phyloP scores from a whole-genome alignment of 1,140 invertebrate genomes.

The Drosophila repletoides region DNA sequence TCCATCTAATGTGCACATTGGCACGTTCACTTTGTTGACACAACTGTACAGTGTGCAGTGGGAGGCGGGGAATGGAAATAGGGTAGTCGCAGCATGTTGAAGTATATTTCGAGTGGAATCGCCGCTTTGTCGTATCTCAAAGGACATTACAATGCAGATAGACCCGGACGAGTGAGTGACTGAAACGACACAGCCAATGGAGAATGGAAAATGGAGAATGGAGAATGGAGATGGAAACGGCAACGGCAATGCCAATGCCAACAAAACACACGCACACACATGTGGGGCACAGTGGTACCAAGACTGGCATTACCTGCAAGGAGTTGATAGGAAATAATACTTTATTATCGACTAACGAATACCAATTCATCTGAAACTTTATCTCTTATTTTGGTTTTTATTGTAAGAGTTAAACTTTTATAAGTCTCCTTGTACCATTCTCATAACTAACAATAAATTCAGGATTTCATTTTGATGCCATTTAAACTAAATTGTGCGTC shows the following conservation, averaged over 20 bases:
- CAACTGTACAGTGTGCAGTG: slow-evolving; percentile 59
- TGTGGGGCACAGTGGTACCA: slow-evolving; percentile 6
- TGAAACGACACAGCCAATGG: slow-evolving; percentile 48
- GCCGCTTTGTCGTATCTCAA: slow-evolving; percentile 74
- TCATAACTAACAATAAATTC: no score
- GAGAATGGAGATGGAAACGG: slow-evolving; percentile 1
- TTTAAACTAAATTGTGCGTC: not conserved
- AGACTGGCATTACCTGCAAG: no score
- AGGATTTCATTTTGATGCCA: not conserved
- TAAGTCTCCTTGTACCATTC: no score
- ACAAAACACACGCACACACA: not conserved
- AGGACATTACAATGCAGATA: slow-evolving; percentile 80
- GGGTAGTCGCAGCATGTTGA: slow-evolving; percentile 33
- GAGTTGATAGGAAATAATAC: no score
- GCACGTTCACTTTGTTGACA: slow-evolving; percentile 77
- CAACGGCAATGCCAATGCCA: not conserved
- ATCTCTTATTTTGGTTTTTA: no score
- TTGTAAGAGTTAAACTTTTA: no score
- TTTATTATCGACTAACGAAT: no score
- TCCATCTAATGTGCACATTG: slow-evolving; percentile 74
- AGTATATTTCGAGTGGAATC: slow-evolving; percentile 78
- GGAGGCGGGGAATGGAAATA: not conserved
- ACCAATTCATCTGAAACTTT: no score
- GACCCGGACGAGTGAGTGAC: slow-evolving; percentile 55
- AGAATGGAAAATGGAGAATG: slow-evolving; percentile 21